Base-by-base conservation (phyloP, 2,888 invertebrate genomes). In the Thera obeliscata region DNA sequence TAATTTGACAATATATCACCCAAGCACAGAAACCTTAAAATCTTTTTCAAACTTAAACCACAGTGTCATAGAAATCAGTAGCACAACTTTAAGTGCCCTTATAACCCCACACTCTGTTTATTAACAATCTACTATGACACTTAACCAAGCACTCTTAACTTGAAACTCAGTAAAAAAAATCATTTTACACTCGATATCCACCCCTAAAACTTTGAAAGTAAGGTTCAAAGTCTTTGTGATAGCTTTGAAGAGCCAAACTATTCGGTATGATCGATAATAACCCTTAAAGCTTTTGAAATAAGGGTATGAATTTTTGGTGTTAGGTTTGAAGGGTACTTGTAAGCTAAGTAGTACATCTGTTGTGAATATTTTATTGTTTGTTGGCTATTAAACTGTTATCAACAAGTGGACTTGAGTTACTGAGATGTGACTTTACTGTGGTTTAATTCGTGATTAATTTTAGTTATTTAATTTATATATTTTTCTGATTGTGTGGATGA, bases 121-220 rank as follows among this genome's bases (percentile, higher is more conserved):
- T 57, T 57, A 46, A 57, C 57, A 64, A 54, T 56, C 48, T 38
- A 54, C 48, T 48, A 62, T 56, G 57, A 64, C 64, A 58, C 57
- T 64, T 12, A n/a, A 50, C 56, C 56, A 36, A 64, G 57, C 6
- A 46, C 50, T 8, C 64, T 64, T 63, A 63, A 63, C 63, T 63
- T 58, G 64, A 43, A 58, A 64, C 52, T 64, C 46, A 64, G 62
- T 56, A 46, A 46, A 46, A 57, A 57, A 46, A 11, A 1, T 5
- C 11, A 11, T 54, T 3, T 55, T 55, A n/a, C n/a, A 38, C 5
- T 9, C 9, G n/a, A 55, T 7, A 55, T 38, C 2, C n/a, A 55
- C 55, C 55, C 36, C 38, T 55, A 55, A 7, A 6, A 0, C 5
- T 38, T 55, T 1, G 0, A 3, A 5, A 1, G n/a, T 55, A 38